phyloP scores from a whole-genome alignment of 1,140 invertebrate genomes.

The Mactra quadrangularis region DNA sequence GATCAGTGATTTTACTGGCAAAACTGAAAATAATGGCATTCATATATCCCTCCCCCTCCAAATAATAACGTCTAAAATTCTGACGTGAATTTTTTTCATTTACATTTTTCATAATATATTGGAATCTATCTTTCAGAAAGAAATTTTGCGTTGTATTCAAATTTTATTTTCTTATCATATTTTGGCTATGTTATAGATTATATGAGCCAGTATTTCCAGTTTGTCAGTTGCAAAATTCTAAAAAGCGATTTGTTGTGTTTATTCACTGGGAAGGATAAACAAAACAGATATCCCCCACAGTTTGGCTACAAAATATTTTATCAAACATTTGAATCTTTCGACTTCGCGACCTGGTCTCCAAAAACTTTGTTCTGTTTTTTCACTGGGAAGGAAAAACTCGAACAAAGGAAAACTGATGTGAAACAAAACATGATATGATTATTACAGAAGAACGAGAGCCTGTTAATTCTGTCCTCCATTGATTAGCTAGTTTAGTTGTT shows the following conservation, averaged over 20 bases:
- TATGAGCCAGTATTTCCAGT: too few relatives aligned
- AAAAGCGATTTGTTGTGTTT: constrained; percentile 62
- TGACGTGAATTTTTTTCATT: too few relatives aligned
- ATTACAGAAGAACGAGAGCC: constrained; percentile 2
- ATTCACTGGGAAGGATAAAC: constrained; percentile 64
- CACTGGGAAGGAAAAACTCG: constrained; percentile 63
- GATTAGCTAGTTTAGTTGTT: constrained; percentile 48
- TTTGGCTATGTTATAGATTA: too few relatives aligned
- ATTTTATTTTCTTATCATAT: too few relatives aligned
- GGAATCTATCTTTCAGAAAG: too few relatives aligned
- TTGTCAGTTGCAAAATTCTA: constrained; percentile 28
- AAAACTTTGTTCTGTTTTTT: constrained; percentile 64
- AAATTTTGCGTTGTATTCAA: too few relatives aligned
- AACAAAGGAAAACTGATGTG: constrained; percentile 52
- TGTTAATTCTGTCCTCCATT: constrained; percentile 59
- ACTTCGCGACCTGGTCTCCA: constrained; percentile 58
- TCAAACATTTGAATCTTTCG: constrained; percentile 24
- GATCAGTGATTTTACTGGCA: not conserved
- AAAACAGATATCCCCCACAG: constrained; percentile 49
- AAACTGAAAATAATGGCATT: too few relatives aligned
- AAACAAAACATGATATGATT: not conserved
- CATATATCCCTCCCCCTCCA: too few relatives aligned
- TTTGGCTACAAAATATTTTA: constrained; percentile 26
- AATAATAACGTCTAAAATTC: too few relatives aligned
- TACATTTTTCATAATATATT: too few relatives aligned